Evolutionary conservation across 2,797 vertebrate species (phyloP), one percentile per base, ranked within the genome.

Genomic region (Yasuhikotakia modesta): DNA sequence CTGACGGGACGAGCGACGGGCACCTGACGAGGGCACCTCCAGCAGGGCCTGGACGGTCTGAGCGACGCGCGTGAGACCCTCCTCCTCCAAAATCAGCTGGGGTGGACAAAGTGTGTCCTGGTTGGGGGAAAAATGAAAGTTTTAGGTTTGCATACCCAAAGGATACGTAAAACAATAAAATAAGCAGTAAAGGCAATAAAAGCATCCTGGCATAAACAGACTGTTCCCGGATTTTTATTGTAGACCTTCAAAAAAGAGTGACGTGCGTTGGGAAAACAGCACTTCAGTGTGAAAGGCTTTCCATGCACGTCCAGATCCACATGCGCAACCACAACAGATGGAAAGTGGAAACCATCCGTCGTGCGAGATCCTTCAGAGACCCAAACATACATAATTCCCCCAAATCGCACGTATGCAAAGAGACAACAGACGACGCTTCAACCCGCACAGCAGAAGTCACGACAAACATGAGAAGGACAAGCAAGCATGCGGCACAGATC

Each of bases 21-120:
- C 4, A 27, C 81, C 85, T 24, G 80, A 83, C 2, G 0, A 70
- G 0, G 85, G 82, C 66, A 89, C 76, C 16, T 93, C 90, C 35
- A 93, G 83, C 82, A 96, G 83, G 2, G 86, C 72, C 30, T 91
- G 93, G 81, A 95, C 69, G 0, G 90, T 92, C 69, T 89, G 91
- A 70, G 92, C 91, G 64, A 95, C 82, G 1, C 92, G 89, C 11
- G 82, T 88, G 84, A 96, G 88, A 3, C 94, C 93, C 79, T 95
- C 94, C 0, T 95, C 95, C 81, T 96, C 94, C 84, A 86, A 64
- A 81, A 94, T 91, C 84, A 94, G 93, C 74, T 93, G 92, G 19
- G 94, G 82, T n/a, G 92, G 90, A 85, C 94, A 95, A 83, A 96
- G 79, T 27, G 87, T 86, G 12, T 95, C 95, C 95, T 96, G 88